phyloP scores from a whole-genome alignment of 1,140 invertebrate species.

The Macrobrachium nipponense region DNA sequence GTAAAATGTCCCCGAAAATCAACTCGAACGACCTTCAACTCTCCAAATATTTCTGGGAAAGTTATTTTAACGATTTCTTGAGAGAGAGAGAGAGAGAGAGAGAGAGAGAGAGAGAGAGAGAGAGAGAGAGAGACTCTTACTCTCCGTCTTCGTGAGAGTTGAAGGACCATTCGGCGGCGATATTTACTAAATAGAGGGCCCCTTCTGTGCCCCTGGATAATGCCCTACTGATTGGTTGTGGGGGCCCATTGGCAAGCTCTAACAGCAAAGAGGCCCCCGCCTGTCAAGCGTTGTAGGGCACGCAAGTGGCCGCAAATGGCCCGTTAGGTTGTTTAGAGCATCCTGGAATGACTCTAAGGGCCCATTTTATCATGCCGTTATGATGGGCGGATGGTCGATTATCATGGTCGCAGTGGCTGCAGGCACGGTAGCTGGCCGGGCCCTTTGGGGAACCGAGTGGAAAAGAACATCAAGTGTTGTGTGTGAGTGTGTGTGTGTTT shows the following conservation, averaged over 20 bases:
- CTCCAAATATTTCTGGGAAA: too few species aligned
- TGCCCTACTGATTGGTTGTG: constrained; percentile 45
- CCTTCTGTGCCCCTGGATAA: constrained; percentile 18
- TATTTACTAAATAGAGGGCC: constrained; percentile 42
- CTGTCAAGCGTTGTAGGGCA: constrained; percentile 57
- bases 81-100: too few species aligned
- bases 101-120: neutral
- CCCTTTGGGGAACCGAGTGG: neutral
- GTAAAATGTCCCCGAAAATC: too few species aligned
- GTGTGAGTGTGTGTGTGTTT: neutral
- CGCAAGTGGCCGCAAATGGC: constrained; percentile 61
- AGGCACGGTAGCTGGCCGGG: neutral
- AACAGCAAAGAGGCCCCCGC: constrained; percentile 30
- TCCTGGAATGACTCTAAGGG: constrained; percentile 56
- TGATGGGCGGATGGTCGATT: constrained; percentile 55
- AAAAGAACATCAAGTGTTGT: too few species aligned
- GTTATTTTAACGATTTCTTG: too few species aligned
- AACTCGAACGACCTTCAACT: too few species aligned
- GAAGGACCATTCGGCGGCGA: neutral
- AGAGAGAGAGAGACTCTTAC: neutral
- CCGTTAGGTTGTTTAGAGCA: constrained; percentile 60
- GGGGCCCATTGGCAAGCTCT: constrained; percentile 45
- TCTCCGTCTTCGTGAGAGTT: neutral
- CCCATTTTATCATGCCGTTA: constrained; percentile 57
- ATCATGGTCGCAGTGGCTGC: constrained; percentile 35